Base-by-base conservation (phyloP, 2,797 vertebrate species). In the Sebastolobus altivelis region DNA sequence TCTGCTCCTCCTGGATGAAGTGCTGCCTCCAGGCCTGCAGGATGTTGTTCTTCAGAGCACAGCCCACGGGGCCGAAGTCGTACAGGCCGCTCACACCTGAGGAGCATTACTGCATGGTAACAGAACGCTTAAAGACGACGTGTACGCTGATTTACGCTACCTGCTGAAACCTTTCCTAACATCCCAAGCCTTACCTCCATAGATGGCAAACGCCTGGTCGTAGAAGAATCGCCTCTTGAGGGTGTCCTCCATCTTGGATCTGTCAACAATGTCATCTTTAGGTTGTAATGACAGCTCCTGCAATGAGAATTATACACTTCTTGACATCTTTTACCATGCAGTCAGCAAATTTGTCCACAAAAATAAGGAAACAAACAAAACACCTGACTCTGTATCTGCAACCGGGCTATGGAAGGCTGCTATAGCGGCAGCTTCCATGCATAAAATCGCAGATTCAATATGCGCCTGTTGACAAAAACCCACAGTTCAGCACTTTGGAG, bases 1-100 rank as follows among this genome's bases (percentile, higher is more conserved):
- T 99, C 91, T 99, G 98, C 85, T 99, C 99, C 84, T 99, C 99
- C 75, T 99, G 98, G 92, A 99, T 99, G 75, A 99, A 99, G 93
- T 99, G 99, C 91, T 99, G 97, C 85, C 99, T 97, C 99, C 99
- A 99, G 0, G 92, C 95, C 87, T 99, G 98, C 84, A 99, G 95
- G 71, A 99, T 97, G 90, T 99, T 99, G 94, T 99, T 99, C 94
- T 99, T 99, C 88, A 99, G 88, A 75, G 98, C 97, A 71, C 99
- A 99, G 29, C 99, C 99, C 49, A 99, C 97, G 0, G 98, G 99
- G 49, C 99, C 99, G 1, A 99, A 99, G 90, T 99, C 99, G 8
- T 99, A 99, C 58, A 99, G 93, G 46, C 99, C 99, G 54, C 99
- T 99, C 75, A 99, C 98, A 85, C 99, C 99, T 99, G 92, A 60